Evolutionary conservation across 2,113 vertebrate genomes (phyloP).

Genomic region (Eubucco bourcierii): DNA sequence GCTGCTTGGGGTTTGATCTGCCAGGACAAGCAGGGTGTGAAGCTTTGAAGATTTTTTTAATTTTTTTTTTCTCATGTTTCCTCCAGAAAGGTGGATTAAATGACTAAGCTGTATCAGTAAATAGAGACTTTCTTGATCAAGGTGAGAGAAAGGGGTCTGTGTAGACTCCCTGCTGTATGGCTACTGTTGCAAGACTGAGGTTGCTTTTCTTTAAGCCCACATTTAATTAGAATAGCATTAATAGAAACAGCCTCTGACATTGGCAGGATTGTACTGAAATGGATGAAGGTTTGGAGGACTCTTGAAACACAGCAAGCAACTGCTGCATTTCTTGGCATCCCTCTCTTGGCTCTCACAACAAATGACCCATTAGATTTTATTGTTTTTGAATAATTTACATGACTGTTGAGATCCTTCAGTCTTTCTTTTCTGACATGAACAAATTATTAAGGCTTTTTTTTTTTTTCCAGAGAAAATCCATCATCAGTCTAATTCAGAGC

Average conservation of each 20-base stretch:
- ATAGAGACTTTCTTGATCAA: not conserved
- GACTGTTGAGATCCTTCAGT: not conserved
- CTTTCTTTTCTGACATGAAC: not conserved
- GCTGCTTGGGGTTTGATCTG: not conserved
- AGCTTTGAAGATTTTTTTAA: conserved; percentile 1
- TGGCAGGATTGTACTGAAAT: not conserved
- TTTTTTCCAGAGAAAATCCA: not conserved
- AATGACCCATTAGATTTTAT: not conserved
- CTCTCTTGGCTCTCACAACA: conserved; percentile 2
- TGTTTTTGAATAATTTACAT: not conserved
- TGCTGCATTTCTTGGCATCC: not conserved
- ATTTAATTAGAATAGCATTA: conserved; percentile 34
- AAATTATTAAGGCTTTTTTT: not conserved
- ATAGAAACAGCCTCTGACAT: conserved; percentile 4
- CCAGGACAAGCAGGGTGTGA: not conserved
- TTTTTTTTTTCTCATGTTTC: too few relatives aligned
- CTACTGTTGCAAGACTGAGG: not conserved
- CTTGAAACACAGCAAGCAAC: not conserved
- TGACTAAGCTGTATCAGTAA: conserved; percentile 7
- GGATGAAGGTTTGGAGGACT: not conserved
- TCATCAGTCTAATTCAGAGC: not conserved
- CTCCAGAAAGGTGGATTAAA: conserved; percentile 18
- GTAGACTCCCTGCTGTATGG: not conserved
- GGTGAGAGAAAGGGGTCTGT: not conserved
- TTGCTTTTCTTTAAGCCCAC: not conserved